Evolutionary conservation across 2,797 vertebrate genomes (phyloP), one percentile per base, ranked within the genome.

Genomic region (Alauda arvensis): DNA sequence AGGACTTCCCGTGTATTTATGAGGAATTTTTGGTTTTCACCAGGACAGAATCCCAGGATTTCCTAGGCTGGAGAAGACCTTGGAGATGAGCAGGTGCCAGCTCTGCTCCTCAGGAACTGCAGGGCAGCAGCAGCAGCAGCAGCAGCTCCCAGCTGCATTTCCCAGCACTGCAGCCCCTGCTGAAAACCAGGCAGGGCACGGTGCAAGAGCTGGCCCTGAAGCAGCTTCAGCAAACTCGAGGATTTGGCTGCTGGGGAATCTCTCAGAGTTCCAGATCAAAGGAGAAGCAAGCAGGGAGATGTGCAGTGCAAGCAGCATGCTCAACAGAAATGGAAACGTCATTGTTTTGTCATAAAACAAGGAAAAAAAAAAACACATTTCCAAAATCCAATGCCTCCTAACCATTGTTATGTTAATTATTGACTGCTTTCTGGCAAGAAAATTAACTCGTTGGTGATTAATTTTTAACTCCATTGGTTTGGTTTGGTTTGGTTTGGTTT

Each of bases 401-500:
- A 94, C 93, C 88, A 79, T 77, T 80, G 77, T 85, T 28, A 70
- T 83, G 85, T 45, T 75, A 65, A 87, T 29, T 53, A 77, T 57
- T 83, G 48, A 67, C 85, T 62, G 57, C 40, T 77, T 85, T 67
- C 46, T 53, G 75, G 89, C 57, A 60, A 84, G 66, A 18, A 95
- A 95, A 94, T 62, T 46, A 94, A 92, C 88, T 88, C 18, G 16
- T 77, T 53, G 74, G 57, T 94, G 95, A 95, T 82, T 90, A 93
- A 94, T 93, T 93, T 82, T 57, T 45, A 66, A 85, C 68, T 91
- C 34, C 20, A 76, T 91, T 86, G 90, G 94, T 95, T 96, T 95
- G 92, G 94, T 95, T 96, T 95, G 92, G 95, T 95, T 66, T 88
- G 94, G 94, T 95, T 71, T 87, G 19, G 67, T 42, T 42, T 42